These are phyloP conservation scores for Drosophila seclusa DNA, from an alignment of 2,888 invertebrate species.

Conservation along the genomic window DNA sequence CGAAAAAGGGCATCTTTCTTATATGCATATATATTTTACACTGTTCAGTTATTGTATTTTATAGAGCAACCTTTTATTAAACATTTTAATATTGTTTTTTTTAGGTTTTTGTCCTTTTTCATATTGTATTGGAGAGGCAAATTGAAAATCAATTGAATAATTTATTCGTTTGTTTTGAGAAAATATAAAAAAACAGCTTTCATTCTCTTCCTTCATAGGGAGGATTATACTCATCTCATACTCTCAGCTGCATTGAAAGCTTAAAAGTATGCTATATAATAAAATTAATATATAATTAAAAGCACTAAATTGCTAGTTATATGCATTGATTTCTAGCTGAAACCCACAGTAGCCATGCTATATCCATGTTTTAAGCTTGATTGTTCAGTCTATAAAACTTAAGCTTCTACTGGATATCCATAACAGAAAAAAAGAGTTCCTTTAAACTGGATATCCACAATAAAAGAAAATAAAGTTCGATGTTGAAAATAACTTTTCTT, in stretches of 20 bases:
- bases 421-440: too few species aligned
- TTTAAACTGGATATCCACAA: background rate
- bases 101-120: background rate
- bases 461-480: background rate
- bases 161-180: background rate
- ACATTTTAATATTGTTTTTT: background rate
- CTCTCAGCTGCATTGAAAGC: background rate
- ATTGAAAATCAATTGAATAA: background rate
- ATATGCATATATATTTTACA: background rate
- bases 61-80: background rate
- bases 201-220: background rate
- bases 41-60: background rate
- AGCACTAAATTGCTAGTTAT: background rate
- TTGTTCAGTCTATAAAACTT: background rate
- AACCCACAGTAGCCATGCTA: too few species aligned
- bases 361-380: background rate
- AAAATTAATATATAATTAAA: too few species aligned
- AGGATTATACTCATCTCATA: background rate
- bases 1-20: background rate
- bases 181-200: background rate
- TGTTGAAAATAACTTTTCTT: background rate
- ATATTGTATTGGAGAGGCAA: background rate
- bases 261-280: constrained; percentile 6
- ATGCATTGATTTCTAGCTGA: too few species aligned
- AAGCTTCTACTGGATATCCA: background rate